Conservation (phyloP, 2,888 invertebrate species). For the Ditula angustiorana region DNA sequence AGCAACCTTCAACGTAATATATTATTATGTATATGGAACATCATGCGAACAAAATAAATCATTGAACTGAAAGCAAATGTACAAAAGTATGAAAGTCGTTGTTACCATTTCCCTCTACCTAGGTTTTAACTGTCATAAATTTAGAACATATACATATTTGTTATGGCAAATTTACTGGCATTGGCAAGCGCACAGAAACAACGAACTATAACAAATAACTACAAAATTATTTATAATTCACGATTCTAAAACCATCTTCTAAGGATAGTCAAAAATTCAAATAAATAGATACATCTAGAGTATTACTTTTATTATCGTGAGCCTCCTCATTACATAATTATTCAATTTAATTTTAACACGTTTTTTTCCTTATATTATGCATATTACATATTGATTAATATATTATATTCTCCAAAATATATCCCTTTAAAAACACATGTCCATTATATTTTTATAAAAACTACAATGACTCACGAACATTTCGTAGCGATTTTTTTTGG, state of each 20-base stretch:
- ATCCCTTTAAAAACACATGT: constrained; percentile 3
- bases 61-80: constrained; percentile 11
- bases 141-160: neutral
- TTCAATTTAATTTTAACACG: neutral
- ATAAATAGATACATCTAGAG: neutral
- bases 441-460: constrained; percentile 32
- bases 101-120: neutral
- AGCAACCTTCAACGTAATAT: constrained; percentile 22
- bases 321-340: constrained; percentile 7
- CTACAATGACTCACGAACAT: constrained; percentile 12
- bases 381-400: constrained; percentile 5
- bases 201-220: neutral
- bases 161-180: constrained; percentile 33
- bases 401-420: constrained; percentile 33
- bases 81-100: constrained; percentile 27
- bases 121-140: neutral
- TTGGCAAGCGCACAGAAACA: constrained; percentile 40
- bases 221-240: neutral
- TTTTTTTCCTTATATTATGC: constrained; percentile 1
- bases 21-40: neutral
- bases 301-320: constrained; percentile 9
- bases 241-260: neutral
- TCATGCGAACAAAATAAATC: constrained; percentile 10
- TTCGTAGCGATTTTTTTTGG: constrained; percentile 18
- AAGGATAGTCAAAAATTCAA: neutral